These are phyloP conservation scores for Urocynchramus pylzowi DNA, from an alignment of 2,113 vertebrate genomes.

Conservation along the genomic window DNA sequence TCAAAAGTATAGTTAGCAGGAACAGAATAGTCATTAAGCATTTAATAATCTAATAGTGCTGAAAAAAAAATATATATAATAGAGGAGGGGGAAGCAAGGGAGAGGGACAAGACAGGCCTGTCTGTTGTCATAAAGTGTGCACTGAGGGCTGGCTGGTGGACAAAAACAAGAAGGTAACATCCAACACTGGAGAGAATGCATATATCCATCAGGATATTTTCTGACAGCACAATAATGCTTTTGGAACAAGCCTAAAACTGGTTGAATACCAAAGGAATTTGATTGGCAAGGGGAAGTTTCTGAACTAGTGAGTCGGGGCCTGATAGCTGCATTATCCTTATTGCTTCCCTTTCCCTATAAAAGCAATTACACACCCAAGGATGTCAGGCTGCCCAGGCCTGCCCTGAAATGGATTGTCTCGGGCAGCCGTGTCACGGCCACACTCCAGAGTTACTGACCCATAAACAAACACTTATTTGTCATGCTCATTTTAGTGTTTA, in stretches of 20 bases:
- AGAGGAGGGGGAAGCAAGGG: not conserved
- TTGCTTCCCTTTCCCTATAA: constrained; percentile 1
- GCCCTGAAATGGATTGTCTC: not conserved
- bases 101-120: not conserved
- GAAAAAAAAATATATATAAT: constrained; percentile 44
- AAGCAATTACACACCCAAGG: not conserved
- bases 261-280: not conserved
- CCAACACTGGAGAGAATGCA: not conserved
- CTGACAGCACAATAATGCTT: constrained; percentile 22
- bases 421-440: not conserved
- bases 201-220: not conserved
- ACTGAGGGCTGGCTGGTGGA: not conserved
- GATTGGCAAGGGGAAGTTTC: constrained; percentile 46
- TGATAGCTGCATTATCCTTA: constrained; percentile 27
- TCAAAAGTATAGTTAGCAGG: constrained; percentile 63
- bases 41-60: constrained; percentile 64
- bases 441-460: not conserved
- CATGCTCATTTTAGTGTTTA: constrained; percentile 31
- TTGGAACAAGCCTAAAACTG: not conserved
- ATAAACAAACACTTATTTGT: constrained; percentile 5
- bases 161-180: constrained; percentile 1
- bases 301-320: not conserved
- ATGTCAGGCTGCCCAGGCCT: not conserved
- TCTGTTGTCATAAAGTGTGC: not conserved
- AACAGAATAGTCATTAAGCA: constrained; percentile 63